Base-by-base conservation (phyloP, 2,797 vertebrate genomes). In the Schizothorax lantsangensis region DNA sequence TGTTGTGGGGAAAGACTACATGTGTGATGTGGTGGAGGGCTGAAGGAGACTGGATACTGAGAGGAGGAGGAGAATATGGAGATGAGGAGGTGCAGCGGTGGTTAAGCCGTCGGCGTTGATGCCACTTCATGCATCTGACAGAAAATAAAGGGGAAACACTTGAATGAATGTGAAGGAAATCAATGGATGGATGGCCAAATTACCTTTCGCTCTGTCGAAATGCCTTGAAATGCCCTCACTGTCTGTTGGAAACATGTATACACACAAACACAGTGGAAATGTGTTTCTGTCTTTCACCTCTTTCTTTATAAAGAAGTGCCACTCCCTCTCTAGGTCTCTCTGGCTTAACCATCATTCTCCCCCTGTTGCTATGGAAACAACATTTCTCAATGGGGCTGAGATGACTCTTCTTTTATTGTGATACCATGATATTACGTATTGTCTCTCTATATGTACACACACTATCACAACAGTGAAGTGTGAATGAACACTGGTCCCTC, bases 41-140 rank as follows among this genome's bases (percentile, higher is more conserved):
- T 86, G 26, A 75, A 84, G 81, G 83, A 88, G 90, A 91, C 64
- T 33, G 88, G 88, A 77, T 54, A 73, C 73, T 85, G 88, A 84
- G 78, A 87, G 19, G 88, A 89, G 92, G 91, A 89, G 91, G 54
- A 91, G 91, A 90, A 84, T 86, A 78, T 59, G 86, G 88, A 87
- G 87, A 90, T 85, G 87, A 91, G 83, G 45, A 68, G 79, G 89
- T 74, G 45, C 73, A 64, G 52, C 49, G 85, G 87, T 81, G 88
- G 87, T 91, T 87, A 93, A 85, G 79, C 83, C 79, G 81, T n/a
- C 19, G 40, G 23, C 47, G 33, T 92, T 91, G 88, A 40, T 83
- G 62, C 77, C 15, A 23, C 83, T 91, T 90, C 26, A 57, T 54
- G 72, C 90, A 92, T 91, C 91, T 92, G 89, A 87, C 36, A 87